These are phyloP conservation scores for Dinothrombium tinctorium DNA, from an alignment of 1,140 invertebrate species.

Conservation along the genomic window DNA sequence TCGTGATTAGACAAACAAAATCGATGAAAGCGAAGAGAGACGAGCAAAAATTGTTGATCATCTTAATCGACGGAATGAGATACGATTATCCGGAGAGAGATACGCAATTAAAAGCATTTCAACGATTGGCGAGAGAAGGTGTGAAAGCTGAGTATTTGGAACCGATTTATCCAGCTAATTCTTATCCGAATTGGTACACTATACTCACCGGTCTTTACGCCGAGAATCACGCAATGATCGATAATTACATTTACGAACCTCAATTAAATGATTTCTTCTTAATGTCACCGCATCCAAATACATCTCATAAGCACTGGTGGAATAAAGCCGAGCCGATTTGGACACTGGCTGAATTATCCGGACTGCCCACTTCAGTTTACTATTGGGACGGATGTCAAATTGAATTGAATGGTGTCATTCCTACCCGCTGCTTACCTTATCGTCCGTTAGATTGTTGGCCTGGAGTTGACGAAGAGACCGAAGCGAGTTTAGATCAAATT, in stretches of 20 bases:
- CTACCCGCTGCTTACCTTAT: too few relatives aligned
- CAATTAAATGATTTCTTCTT: slow-evolving; percentile 12
- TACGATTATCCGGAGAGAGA: too few relatives aligned
- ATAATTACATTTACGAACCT: slow-evolving; percentile 14
- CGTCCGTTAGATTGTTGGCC: too few relatives aligned
- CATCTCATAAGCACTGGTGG: slow-evolving; percentile 15
- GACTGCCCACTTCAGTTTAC: slow-evolving; percentile 12
- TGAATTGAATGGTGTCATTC: slow-evolving; percentile 6
- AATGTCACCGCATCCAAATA: slow-evolving; percentile 12
- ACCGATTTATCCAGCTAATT: slow-evolving; percentile 12
- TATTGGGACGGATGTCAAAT: slow-evolving; percentile 17
- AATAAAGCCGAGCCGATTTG: slow-evolving; percentile 14
- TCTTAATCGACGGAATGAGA: too few relatives aligned
- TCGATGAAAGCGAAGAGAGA: too few relatives aligned
- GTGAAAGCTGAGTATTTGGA: slow-evolving; percentile 10
- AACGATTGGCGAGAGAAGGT: slow-evolving; percentile 6
- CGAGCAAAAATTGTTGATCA: too few relatives aligned
- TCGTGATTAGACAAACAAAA: too few relatives aligned
- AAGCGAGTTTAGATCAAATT: too few relatives aligned
- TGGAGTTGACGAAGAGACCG: too few relatives aligned
- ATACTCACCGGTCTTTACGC: too few relatives aligned
- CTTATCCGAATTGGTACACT: slow-evolving; percentile 13
- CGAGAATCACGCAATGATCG: slow-evolving; percentile 15
- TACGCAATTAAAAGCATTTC: too few relatives aligned
- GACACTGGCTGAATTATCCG: slow-evolving; percentile 14